A percentile compares a stretch with the other conserved stretches of the same genome.
phyloP scores from a whole-genome alignment of 92 coral and sea anemone genomes.

The Epizoanthus fatuus region DNA sequence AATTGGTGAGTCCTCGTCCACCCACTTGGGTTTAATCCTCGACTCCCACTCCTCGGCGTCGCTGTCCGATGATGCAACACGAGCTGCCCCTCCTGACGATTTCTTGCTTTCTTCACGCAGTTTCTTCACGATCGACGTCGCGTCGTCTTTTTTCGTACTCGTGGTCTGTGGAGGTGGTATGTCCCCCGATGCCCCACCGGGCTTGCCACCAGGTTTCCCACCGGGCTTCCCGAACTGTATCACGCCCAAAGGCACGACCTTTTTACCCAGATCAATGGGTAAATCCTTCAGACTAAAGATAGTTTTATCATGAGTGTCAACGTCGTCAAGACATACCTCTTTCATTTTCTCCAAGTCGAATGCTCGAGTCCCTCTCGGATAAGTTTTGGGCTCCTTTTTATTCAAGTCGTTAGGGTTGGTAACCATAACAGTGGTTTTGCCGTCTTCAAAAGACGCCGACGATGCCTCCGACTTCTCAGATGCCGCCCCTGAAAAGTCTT shows the following conservation, averaged over 20 bases:
- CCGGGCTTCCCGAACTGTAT: conserved; percentile 17
- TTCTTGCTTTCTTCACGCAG: conserved; percentile 37
- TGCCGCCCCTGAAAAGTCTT: not conserved
- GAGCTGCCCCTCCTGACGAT: conserved; percentile 34
- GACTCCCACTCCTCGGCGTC: conserved; percentile 54
- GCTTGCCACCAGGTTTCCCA: not conserved
- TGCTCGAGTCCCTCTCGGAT: not conserved
- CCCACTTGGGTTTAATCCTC: conserved; percentile 4
- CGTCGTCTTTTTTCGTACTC: conserved; percentile 15
- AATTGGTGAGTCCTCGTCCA: conserved; percentile 9
- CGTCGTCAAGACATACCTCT: conserved; percentile 16
- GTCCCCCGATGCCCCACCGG: not conserved
- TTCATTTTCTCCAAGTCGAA: not conserved
- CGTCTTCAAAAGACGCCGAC: not conserved
- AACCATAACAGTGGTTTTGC: not conserved
- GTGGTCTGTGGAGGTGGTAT: not conserved
- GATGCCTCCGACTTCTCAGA: not conserved
- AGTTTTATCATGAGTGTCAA: not conserved
- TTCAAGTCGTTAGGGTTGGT: not conserved
- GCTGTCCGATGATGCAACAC: conserved; percentile 31
- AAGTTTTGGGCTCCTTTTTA: not conserved
- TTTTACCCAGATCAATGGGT: not conserved
- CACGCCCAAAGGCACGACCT: not conserved
- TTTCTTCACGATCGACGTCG: conserved; percentile 15
- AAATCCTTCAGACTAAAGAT: not conserved